A percentile compares a stretch with the other conserved stretches of the same genome.
phyloP scores from a whole-genome alignment of 2,888 invertebrate genomes.

The Lobophora halterata region DNA sequence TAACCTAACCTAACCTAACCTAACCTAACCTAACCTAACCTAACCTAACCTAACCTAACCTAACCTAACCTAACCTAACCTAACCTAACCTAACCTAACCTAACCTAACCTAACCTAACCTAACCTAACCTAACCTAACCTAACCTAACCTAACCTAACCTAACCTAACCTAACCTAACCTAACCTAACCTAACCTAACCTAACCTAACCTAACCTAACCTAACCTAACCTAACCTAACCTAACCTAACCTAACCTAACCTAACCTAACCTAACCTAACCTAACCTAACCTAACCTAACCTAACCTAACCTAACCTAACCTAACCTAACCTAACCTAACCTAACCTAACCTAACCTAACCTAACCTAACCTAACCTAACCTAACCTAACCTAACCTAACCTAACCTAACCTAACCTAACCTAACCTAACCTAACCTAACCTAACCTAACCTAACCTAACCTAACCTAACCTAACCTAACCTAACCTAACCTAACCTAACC shows the following conservation, averaged over 20 bases:
- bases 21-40: no score
- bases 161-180: constrained; percentile 13
- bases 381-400: constrained; percentile 24
- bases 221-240: constrained; percentile 11
- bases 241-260: no score
- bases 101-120: constrained; percentile 8
- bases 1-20: no score
- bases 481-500: constrained; percentile 20
- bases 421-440: constrained; percentile 23
- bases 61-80: constrained; percentile 1
- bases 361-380: constrained; percentile 21
- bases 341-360: constrained; percentile 19
- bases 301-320: constrained; percentile 17
- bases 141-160: constrained; percentile 4
- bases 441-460: constrained; percentile 13
- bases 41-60: no score
- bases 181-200: constrained; percentile 12
- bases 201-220: constrained; percentile 12
- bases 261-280: constrained; percentile 15
- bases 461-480: constrained; percentile 15
- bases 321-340: constrained; percentile 16
- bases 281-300: constrained; percentile 14
- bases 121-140: no score
- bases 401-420: constrained; percentile 24
- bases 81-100: constrained; percentile 4